These are phyloP conservation scores for Myopa tessellatipennis DNA, from an alignment of 2,888 invertebrate species.

Conservation along the genomic window DNA sequence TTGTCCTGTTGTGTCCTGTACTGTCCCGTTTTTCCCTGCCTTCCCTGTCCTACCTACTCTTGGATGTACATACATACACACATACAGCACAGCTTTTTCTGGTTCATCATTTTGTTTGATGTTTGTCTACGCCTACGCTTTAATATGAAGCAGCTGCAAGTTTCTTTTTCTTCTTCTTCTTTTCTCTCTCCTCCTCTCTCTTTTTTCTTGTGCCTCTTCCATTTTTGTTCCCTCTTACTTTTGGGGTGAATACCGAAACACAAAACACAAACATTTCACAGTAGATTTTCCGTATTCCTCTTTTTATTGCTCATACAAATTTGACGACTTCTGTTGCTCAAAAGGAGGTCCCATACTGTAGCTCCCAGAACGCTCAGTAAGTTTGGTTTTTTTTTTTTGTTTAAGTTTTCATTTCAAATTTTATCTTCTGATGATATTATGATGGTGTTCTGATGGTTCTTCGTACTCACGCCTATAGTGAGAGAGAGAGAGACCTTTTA, in stretches of 20 bases:
- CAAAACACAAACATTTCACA: background rate
- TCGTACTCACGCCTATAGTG: background rate
- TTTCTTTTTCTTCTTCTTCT: background rate
- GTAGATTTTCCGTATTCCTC: background rate
- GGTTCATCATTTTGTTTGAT: conserved; percentile 1
- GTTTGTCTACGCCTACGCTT: background rate
- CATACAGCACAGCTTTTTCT: background rate
- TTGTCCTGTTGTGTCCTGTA: no score
- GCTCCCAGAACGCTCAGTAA: background rate
- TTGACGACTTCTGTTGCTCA: background rate
- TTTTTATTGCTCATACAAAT: background rate
- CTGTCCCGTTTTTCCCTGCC: no score
- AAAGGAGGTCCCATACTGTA: background rate
- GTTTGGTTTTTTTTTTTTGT: no score
- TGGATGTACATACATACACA: no score
- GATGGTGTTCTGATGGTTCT: background rate
- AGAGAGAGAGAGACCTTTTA: background rate
- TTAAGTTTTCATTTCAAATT: background rate
- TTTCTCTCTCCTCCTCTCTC: background rate
- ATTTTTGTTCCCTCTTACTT: no score
- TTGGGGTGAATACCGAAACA: background rate
- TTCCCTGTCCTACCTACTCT: no score
- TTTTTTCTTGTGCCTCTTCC: background rate
- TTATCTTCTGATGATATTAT: background rate
- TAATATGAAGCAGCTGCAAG: background rate